Conservation (phyloP, 2,113 vertebrate genomes). For the Chaenogobius annularis region DNA sequence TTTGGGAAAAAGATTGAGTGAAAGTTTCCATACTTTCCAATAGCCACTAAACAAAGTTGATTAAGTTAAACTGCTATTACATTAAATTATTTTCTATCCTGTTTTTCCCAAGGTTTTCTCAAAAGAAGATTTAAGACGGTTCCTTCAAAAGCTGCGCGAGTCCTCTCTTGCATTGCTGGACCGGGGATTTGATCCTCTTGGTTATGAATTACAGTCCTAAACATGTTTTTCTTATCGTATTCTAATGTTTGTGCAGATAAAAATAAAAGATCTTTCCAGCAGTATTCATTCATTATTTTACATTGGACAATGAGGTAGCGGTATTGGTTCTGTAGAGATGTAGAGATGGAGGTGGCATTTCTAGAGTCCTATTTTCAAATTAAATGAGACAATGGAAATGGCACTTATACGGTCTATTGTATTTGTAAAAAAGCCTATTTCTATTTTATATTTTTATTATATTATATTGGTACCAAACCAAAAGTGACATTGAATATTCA, state of each 20-base stretch:
- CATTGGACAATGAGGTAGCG: neutral
- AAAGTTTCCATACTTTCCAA: too few relatives aligned
- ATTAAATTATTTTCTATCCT: neutral
- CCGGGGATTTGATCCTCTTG: constrained; percentile 86
- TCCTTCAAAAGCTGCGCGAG: constrained; percentile 86
- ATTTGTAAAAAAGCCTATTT: too few relatives aligned
- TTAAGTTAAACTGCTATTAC: neutral
- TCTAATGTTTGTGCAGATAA: constrained; percentile 15
- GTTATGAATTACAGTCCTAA: constrained; percentile 86
- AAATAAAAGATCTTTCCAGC: constrained; percentile 45
- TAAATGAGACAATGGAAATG: too few relatives aligned
- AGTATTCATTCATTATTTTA: neutral
- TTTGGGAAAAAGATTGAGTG: too few relatives aligned
- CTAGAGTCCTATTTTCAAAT: too few relatives aligned
- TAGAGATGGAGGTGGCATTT: too few relatives aligned
- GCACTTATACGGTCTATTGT: too few relatives aligned
- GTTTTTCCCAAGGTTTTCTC: constrained; percentile 86
- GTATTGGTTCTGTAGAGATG: neutral
- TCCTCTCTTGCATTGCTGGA: constrained; percentile 89
- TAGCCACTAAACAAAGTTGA: too few relatives aligned
- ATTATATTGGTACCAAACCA: too few relatives aligned
- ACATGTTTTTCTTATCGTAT: constrained; percentile 1
- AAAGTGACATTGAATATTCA: too few relatives aligned
- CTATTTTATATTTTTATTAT: too few relatives aligned
- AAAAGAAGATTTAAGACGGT: constrained; percentile 86